Base-by-base conservation (phyloP, 2,797 vertebrate genomes). In the Meriones psammophilus region DNA sequence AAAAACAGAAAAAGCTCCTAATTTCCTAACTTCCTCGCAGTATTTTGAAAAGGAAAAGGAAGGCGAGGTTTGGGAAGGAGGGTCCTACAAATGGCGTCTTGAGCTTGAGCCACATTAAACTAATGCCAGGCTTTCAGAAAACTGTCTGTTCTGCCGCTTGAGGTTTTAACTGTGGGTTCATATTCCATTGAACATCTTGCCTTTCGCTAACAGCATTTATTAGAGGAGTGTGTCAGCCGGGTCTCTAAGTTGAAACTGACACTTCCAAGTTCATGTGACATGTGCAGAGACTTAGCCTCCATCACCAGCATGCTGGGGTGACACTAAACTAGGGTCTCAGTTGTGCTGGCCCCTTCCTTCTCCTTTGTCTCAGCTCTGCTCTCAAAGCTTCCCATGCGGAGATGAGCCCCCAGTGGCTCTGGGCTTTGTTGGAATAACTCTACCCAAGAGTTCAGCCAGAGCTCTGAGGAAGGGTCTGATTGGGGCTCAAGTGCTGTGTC, bases 91-190 rank as follows among this genome's bases (percentile, higher is more conserved):
- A 39, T 20, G 10, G 5, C 42, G 42, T 42, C 42, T 42, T 1
- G 13, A 17, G 1, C 64, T 73, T 62, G 15, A 71, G 39, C 30
- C 26, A 14, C 78, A 54, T 33, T 24, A 36, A 56, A 76, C 64
- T 60, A 69, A 36, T 36, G 5, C 5, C 0, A n/a, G 76, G 24
- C 46, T 89, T 87, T 71, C 62, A 28, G 28, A 17, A 12, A 71
- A 28, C 1, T 0, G 2, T 12, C 36, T 9, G 0, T 2, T 1
- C 15, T 10, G 6, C 15, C 81, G n/a, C 54, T 28, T 33, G 69
- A 60, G 69, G 56, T 62, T 30, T 60, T 74, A 58, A 73, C 69
- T 30, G 54, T 39, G 54, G 85, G 30, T 60, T 73, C 50, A 42
- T 5, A 33, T 62, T 46, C 76, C 71, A 76, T 33, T 74, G 26